Percentiles rank a stretch among this genome's conserved stretches.
These are phyloP conservation scores for Tachysurus vachellii DNA, from an alignment of 2,113 vertebrate genomes.

Conservation along the genomic window DNA sequence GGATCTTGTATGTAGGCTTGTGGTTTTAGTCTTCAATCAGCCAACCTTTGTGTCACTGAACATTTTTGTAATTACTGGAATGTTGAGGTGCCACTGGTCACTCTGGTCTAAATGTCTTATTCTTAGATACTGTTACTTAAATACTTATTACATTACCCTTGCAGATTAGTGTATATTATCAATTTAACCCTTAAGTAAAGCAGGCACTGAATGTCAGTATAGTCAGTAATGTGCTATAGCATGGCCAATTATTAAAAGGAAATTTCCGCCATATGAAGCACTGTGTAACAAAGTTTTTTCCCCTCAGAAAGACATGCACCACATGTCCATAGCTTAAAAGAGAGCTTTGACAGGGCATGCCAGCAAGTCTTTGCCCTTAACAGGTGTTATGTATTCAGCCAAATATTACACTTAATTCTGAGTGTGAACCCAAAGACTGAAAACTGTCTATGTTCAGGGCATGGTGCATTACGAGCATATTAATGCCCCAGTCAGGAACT, in stretches of 20 bases:
- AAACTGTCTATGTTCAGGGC: constrained; percentile 18
- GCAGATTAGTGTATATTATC: background rate
- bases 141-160: constrained; percentile 3
- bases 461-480: background rate
- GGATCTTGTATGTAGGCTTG: constrained; percentile 71
- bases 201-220: background rate
- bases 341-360: constrained; percentile 70
- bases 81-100: constrained; percentile 28
- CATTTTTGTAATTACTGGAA: constrained; percentile 32
- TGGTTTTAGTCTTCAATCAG: constrained; percentile 63
- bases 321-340: constrained; percentile 64
- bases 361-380: constrained; percentile 61
- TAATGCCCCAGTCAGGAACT: background rate
- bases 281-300: constrained; percentile 55
- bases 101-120: background rate
- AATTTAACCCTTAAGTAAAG: background rate
- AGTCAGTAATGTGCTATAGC: constrained; percentile 42
- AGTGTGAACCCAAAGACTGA: constrained; percentile 35
- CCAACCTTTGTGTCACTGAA: constrained; percentile 35
- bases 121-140: background rate
- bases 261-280: constrained; percentile 29
- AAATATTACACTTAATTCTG: constrained; percentile 53
- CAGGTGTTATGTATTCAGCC: constrained; percentile 64
- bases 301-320: constrained; percentile 62
- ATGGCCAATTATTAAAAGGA: constrained; percentile 37